Evolutionary conservation across 2,888 invertebrate genomes (phyloP).

Genomic region (Drosophila nigricruria): DNA sequence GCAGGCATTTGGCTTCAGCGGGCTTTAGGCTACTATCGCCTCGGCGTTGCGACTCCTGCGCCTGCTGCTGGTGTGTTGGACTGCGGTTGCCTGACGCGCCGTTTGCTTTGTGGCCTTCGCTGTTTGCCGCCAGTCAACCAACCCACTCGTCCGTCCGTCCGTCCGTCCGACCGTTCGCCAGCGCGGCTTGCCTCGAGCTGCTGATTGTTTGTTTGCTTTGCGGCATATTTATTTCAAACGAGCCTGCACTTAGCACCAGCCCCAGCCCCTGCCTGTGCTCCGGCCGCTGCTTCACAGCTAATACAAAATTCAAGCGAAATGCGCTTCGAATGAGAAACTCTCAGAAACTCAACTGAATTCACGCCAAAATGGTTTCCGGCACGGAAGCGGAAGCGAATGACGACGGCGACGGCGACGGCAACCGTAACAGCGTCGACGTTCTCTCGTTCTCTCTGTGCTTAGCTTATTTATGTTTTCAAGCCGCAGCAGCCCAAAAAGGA

Average conservation of each 20-base stretch:
- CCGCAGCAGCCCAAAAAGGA: conserved; percentile 67
- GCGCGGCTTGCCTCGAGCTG: conserved; percentile 32
- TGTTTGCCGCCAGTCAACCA: conserved; percentile 24
- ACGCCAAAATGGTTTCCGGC: conserved; percentile 80
- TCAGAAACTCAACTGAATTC: conserved; percentile 58
- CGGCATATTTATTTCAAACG: conserved; percentile 82
- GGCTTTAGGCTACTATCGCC: conserved; percentile 23
- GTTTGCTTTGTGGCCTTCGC: conserved; percentile 65
- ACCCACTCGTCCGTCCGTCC: conserved; percentile 4
- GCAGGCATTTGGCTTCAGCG: conserved; percentile 31
- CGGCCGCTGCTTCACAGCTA: conserved; percentile 46
- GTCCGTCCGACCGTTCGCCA: conserved; percentile 1
- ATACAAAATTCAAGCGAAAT: conserved; percentile 78
- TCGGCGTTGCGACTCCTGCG: conserved; percentile 7
- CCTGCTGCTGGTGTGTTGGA: conserved; percentile 33
- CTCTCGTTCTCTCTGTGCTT: conserved; percentile 3
- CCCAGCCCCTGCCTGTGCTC: background rate
- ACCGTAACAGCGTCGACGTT: conserved; percentile 18
- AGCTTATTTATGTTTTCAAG: conserved; percentile 74
- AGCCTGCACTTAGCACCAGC: conserved; percentile 74
- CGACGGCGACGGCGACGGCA: conserved; percentile 55
- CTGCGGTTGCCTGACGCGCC: conserved; percentile 71
- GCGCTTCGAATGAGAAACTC: conserved; percentile 72
- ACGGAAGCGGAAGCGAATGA: conserved; percentile 75
- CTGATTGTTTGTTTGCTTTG: conserved; percentile 80